Conservation (phyloP, 1,140 invertebrate genomes). For the Zaprionus taronus region DNA sequence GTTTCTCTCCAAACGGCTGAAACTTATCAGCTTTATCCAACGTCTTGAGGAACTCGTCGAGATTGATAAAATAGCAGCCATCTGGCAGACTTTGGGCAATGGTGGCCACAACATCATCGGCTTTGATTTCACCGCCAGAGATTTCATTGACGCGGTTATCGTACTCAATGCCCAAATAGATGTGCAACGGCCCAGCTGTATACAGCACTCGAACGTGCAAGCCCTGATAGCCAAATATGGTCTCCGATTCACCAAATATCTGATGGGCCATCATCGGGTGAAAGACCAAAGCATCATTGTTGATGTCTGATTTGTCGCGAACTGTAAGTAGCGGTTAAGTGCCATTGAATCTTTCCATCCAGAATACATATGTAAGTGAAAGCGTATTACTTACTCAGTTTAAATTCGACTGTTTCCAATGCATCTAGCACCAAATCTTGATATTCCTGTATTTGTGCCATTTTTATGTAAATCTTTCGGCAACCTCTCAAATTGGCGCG, state of each 20-base stretch:
- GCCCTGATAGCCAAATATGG: conserved; percentile 96
- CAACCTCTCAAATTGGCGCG: conserved; percentile 57
- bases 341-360: background rate
- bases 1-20: conserved; percentile 84
- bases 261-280: conserved; percentile 96
- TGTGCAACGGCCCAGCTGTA: conserved; percentile 91
- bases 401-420: conserved; percentile 91
- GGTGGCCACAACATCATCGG: conserved; percentile 92
- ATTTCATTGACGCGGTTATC: conserved; percentile 72
- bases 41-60: conserved; percentile 82
- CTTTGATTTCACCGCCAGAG: conserved; percentile 86
- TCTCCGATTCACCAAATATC: conserved; percentile 96
- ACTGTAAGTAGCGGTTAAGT: conserved; percentile 85
- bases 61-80: conserved; percentile 79
- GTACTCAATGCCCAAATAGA: conserved; percentile 87
- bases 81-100: conserved; percentile 87
- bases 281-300: conserved; percentile 90
- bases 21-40: conserved; percentile 83
- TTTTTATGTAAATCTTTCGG: conserved; percentile 37
- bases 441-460: conserved; percentile 84
- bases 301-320: conserved; percentile 88
- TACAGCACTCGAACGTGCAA: conserved; percentile 93
- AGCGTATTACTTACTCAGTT: conserved; percentile 87
- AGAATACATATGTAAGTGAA: background rate
- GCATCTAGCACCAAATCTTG: conserved; percentile 88